These are phyloP conservation scores for Noctua janthina DNA, from an alignment of 2,888 invertebrate species.

Conservation along the genomic window DNA sequence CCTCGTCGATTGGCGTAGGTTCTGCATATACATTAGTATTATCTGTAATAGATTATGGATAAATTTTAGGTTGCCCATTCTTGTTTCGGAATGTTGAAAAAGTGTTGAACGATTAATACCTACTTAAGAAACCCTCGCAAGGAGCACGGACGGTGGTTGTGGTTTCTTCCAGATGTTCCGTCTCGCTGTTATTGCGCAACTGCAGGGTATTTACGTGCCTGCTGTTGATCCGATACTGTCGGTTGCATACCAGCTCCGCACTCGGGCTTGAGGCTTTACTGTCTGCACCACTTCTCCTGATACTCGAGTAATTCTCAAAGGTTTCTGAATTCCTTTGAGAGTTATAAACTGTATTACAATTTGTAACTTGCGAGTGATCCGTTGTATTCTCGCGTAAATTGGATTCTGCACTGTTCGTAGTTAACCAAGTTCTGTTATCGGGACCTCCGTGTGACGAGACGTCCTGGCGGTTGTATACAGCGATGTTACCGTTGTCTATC, in stretches of 20 bases:
- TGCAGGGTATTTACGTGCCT: constrained; percentile 72
- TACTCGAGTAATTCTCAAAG: constrained; percentile 70
- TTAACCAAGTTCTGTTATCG: constrained; percentile 72
- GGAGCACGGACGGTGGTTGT: constrained; percentile 67
- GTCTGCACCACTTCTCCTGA: constrained; percentile 57
- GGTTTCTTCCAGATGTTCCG: constrained; percentile 75
- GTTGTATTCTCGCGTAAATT: constrained; percentile 70
- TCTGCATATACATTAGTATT: constrained; percentile 78
- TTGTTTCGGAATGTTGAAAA: background rate
- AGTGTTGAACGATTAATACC: constrained; percentile 1
- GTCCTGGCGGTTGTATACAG: constrained; percentile 71
- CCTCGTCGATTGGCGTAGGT: constrained; percentile 87
- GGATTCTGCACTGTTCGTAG: constrained; percentile 68
- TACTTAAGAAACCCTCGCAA: constrained; percentile 74
- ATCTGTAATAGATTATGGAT: constrained; percentile 63
- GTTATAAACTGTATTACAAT: constrained; percentile 72
- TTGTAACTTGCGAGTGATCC: constrained; percentile 72
- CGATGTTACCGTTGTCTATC: constrained; percentile 83
- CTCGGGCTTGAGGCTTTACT: constrained; percentile 67
- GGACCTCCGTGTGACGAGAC: constrained; percentile 71
- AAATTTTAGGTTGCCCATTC: background rate
- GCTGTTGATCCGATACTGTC: constrained; percentile 81
- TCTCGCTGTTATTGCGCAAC: constrained; percentile 66
- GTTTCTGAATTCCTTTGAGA: constrained; percentile 70
- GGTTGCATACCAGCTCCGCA: constrained; percentile 81